Evolutionary conservation across 2,888 invertebrate genomes (phyloP), one percentile per base, ranked within the genome.

Genomic region (Drepanosiphum platanoidis): DNA sequence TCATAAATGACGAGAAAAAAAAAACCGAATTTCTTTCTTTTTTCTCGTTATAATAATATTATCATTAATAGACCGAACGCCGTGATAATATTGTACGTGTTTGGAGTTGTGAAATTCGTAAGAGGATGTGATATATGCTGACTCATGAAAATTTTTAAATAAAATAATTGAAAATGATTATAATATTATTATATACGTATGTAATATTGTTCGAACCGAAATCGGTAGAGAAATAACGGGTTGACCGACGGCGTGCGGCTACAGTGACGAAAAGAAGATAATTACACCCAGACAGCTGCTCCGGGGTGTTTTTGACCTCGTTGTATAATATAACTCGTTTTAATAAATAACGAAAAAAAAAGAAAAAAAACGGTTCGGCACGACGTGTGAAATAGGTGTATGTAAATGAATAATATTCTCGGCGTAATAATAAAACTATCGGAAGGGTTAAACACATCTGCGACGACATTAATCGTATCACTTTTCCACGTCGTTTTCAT

Each of bases 241-340:
- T 52, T 52, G 18, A 52, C 52, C 52, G 27, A 39, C 39, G 36
- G 39, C 15, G 9, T n/a, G 66, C 64, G 32, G 42, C 32, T 34
- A 66, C 1, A 11, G n/a, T 39, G n/a, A 39, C 13, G 36, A 34
- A 34, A 61, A 78, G 1, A 64, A 64, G 30, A 32, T 9, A 39
- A 61, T 52, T 52, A 79, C 7, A 42, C 30, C 32, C 78, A 5
- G 13, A 52, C 1, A 52, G n/a, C n/a, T 15, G 72, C 81, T 71
- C 30, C 36, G 15, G 71, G 81, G 39, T 82, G 52, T 82, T 82
- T 72, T n/a, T 39, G 61, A 72, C 81, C 72, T 82, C 71, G 72
- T 30, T 52, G 42, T 27, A 2, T 1, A 2, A 66, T 64, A 66
- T 64, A 79, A 79, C 78, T 66, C 42, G 78, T 78, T 78, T 78